Conservation (phyloP, 2,888 invertebrate genomes). For the Pachydiplax longipennis region DNA sequence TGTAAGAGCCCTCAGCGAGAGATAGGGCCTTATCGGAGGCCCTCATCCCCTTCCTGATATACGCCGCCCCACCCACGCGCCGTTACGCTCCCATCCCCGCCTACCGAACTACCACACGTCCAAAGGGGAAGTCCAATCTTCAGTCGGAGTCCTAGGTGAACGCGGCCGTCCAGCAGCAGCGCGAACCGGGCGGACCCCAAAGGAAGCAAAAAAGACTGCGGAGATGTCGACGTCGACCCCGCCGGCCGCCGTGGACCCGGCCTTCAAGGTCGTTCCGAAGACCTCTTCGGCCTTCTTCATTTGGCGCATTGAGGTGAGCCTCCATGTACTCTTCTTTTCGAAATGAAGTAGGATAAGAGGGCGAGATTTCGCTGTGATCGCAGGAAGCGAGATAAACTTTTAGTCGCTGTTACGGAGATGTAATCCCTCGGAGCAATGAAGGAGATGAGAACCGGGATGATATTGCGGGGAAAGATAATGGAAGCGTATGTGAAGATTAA, state of each 20-base stretch:
- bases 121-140: neutral
- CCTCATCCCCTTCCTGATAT: neutral
- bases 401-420: too few relatives aligned
- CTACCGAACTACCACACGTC: neutral
- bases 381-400: too few relatives aligned
- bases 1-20: neutral
- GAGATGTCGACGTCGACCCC: slow-evolving; percentile 18
- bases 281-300: slow-evolving; percentile 82
- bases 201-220: neutral
- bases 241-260: slow-evolving; percentile 59
- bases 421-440: neutral
- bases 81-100: neutral
- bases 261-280: slow-evolving; percentile 81
- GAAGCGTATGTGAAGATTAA: neutral
- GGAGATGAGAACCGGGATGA: neutral
- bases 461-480: neutral
- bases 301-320: slow-evolving; percentile 85
- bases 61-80: neutral
- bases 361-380: too few relatives aligned
- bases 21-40: neutral
- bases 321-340: too few relatives aligned
- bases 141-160: neutral
- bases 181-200: neutral
- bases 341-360: too few relatives aligned
- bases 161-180: neutral